A percentile compares a stretch with the other conserved stretches of the same genome.
phyloP scores from a whole-genome alignment of 2,113 vertebrate genomes.

The Andinoacara biseriatus region DNA sequence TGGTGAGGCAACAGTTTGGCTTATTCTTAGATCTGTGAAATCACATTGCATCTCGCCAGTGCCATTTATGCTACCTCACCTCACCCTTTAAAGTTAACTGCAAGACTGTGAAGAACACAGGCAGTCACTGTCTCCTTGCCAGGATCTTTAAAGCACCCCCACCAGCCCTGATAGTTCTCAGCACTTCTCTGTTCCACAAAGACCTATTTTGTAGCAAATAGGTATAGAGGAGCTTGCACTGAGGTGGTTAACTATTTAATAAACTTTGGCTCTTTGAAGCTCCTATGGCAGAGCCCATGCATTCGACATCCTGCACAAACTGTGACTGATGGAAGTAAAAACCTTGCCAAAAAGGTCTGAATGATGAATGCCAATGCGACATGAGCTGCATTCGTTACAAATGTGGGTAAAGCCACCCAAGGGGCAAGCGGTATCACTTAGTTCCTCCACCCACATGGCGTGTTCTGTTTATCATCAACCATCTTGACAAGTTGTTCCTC shows the following conservation, averaged over 20 bases:
- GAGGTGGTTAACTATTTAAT: conserved; percentile 26
- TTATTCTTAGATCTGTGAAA: conserved; percentile 81
- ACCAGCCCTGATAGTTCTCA: conserved; percentile 12
- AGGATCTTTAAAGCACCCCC: conserved; percentile 21
- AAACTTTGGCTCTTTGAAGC: conserved; percentile 17
- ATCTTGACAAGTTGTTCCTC: conserved; percentile 77
- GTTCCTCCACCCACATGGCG: conserved; percentile 58
- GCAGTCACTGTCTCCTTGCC: conserved; percentile 34
- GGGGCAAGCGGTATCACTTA: conserved; percentile 53
- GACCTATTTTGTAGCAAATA: conserved; percentile 19
- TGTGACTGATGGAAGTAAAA: conserved; percentile 32
- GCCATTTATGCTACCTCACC: conserved; percentile 66
- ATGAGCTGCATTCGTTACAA: conserved; percentile 45
- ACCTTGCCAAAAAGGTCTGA: conserved; percentile 40
- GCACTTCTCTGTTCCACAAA: conserved; percentile 14
- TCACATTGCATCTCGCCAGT: conserved; percentile 51
- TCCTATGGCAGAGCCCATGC: conserved; percentile 2
- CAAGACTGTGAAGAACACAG: conserved; percentile 56
- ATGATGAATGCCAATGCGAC: conserved; percentile 48
- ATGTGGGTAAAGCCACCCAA: conserved; percentile 50
- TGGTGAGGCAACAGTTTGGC: conserved; percentile 67
- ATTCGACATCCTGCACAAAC: conserved; percentile 3
- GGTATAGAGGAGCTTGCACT: background rate
- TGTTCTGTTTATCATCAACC: conserved; percentile 67
- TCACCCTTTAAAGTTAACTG: conserved; percentile 61